Base-by-base conservation (phyloP, 2,797 vertebrate species). In the Cichlasoma orientale region DNA sequence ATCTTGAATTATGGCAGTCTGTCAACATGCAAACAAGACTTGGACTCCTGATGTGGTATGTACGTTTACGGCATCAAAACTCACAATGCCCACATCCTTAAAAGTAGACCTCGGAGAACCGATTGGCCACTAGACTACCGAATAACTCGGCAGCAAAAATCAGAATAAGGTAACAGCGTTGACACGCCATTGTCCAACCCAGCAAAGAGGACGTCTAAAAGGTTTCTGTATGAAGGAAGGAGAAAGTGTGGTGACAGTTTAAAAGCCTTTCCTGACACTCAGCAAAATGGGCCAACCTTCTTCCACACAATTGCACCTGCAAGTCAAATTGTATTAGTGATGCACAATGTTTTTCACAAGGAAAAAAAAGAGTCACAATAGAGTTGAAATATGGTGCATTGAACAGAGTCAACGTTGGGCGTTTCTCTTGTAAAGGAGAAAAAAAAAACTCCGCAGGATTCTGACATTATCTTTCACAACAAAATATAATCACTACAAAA, bases 261-360 rank as follows among this genome's bases (percentile, higher is more conserved):
- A 95, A 96, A 95, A 95, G 95, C 94, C 90, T 94, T 87, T 76
- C 75, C 89, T 89, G 84, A 93, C 93, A 90, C 91, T 87, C 90
- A 81, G 85, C 74, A 79, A 95, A 95, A 94, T 88, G 88, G 93
- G 79, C 78, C 88, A 89, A 93, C 87, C 90, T 92, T 91, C 88
- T 95, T 95, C 93, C 92, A 92, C 92, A 92, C 95, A 95, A 95
- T 96, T 95, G 93, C 92, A 89, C 92, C 72, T 81, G 84, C 93
- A 90, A 92, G 92, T 95, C 94, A 94, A 95, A 95, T 95, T 94
- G 94, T 92, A 95, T 96, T 95, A 95, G 94, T 91, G 88, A 95
- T 94, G 94, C 93, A 90, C 92, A 83, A 83, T 89, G 89, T 94
- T 93, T 93, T 94, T 91, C 86, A 80, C 79, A 25, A 29, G 13